Percentiles rank a stretch among this genome's conserved stretches.
These are phyloP conservation scores for Drosophila prolongata DNA, from an alignment of 2,888 invertebrate genomes.

Conservation along the genomic window DNA sequence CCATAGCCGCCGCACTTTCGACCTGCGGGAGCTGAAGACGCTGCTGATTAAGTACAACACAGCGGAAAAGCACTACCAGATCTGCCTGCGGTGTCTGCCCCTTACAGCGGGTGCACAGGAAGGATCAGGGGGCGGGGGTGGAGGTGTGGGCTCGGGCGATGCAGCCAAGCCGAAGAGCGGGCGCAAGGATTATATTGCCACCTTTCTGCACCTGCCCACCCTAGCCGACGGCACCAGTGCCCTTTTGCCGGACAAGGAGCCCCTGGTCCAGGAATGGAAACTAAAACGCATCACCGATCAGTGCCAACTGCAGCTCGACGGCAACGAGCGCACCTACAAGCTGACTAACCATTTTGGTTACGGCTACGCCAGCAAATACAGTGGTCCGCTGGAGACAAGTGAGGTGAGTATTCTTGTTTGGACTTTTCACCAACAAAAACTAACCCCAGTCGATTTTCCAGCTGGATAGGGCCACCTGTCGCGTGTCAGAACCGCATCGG, in stretches of 20 bases:
- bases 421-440: background rate
- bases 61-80: constrained; percentile 65
- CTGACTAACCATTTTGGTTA: constrained; percentile 75
- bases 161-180: constrained; percentile 62
- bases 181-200: constrained; percentile 65
- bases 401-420: constrained; percentile 47
- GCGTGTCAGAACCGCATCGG: constrained; percentile 73
- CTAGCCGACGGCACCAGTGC: constrained; percentile 30
- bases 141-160: constrained; percentile 40
- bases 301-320: constrained; percentile 79
- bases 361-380: constrained; percentile 76
- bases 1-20: constrained; percentile 73
- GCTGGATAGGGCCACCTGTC: constrained; percentile 63
- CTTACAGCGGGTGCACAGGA: constrained; percentile 34
- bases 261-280: constrained; percentile 63
- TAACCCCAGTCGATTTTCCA: constrained; percentile 7
- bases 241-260: constrained; percentile 42
- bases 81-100: constrained; percentile 77
- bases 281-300: constrained; percentile 81
- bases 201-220: constrained; percentile 54
- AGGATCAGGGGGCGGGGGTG: constrained; percentile 38
- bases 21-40: constrained; percentile 78
- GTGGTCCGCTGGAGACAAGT: constrained; percentile 59
- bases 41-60: constrained; percentile 73
- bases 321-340: constrained; percentile 55